Evolutionary conservation across 2,888 invertebrate genomes (phyloP), one percentile per base, ranked within the genome.

Genomic region (Trissoscelio sp.): DNA sequence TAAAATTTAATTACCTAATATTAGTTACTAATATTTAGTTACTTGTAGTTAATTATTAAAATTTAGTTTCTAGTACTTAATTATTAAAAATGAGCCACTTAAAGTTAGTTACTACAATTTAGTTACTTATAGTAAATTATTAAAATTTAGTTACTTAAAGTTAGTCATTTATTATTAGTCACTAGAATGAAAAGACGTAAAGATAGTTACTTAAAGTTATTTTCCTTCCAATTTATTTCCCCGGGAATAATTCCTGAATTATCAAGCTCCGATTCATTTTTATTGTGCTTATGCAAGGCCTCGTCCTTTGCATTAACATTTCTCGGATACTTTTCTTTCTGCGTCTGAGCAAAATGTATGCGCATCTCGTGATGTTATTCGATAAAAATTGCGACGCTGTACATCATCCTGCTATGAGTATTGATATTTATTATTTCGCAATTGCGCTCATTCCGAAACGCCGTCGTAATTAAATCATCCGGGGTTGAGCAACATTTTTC

Each of bases 301-400:
- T 24, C 24, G n/a, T 53, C 51, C 18, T 34, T 11, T 11, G 80
- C 70, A 67, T 70, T 37, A 72, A 79, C 81, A 79, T 82, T 82
- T 70, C 79, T 82, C 79, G 67, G 72, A 77, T 77, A 72, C 66
- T 79, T 79, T 79, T 82, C 72, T 77, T 57, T 67, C 77, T 67
- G 69, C 64, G 64, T 55, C 46, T 60, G 20, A 28, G 74, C 60
- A 37, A 82, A 78, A 79, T 66, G 69, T 79, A 79, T 79, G 75
- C 75, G 74, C 82, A 67, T 80, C 80, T 75, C 75, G 75, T 75
- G 80, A 80, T 34, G 74, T 46, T 44, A 42, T 24, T 34, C 74
- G 74, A 80, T 80, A 70, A 80, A 80, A 55, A 80, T 80, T 64
- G 64, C 80, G 39, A 46, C 53, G 60, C 51, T n/a, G 57, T 73